Conservation (phyloP, 2,888 invertebrate species). For the Digitonthophagus gazella region DNA sequence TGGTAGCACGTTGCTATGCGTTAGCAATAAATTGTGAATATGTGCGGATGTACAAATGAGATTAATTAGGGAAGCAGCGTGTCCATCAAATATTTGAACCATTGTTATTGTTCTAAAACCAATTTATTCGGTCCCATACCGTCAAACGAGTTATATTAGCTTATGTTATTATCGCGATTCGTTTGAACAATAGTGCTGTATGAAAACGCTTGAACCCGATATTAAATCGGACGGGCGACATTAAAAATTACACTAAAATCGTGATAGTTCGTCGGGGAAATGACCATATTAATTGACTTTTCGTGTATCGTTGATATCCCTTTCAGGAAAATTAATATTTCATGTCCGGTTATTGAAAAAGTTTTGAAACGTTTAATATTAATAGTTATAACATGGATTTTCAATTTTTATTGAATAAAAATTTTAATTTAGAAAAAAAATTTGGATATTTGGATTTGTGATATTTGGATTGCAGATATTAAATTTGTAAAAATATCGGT, state of each 20-base stretch:
- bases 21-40: not conserved
- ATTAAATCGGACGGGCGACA: not conserved
- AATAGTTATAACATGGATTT: not conserved
- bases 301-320: not conserved
- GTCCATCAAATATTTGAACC: conserved; percentile 5
- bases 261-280: not conserved
- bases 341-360: not conserved
- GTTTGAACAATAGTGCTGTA: not conserved
- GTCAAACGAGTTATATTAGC: not conserved
- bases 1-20: not conserved
- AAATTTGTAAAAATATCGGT: too few species aligned
- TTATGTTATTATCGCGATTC: not conserved
- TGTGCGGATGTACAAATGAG: conserved; percentile 8
- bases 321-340: not conserved
- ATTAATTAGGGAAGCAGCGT: not conserved
- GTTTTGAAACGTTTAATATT: not conserved
- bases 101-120: not conserved
- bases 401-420: not conserved
- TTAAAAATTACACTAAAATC: not conserved
- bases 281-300: not conserved
- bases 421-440: too few species aligned
- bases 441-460: too few species aligned
- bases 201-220: not conserved
- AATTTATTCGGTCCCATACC: not conserved
- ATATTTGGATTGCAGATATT: too few species aligned